Base-by-base conservation (phyloP, 92 coral and sea anemone species). In the Meandrina meandrites region DNA sequence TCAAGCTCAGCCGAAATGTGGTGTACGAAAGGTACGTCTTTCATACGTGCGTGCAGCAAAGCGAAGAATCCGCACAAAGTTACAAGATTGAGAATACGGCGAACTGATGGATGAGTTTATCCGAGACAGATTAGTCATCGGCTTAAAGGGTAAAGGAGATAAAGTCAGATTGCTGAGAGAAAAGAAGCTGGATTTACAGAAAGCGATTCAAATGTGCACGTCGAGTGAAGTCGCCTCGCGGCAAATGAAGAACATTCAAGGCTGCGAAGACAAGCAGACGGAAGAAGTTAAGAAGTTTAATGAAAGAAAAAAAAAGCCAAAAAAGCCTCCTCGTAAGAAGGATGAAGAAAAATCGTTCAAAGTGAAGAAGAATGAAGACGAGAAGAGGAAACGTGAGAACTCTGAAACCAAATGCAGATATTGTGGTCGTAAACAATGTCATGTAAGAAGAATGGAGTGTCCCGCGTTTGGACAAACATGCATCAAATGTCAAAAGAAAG, bases 21-120 rank as follows among this genome's bases (percentile, higher is more conserved):
- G 88, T 75, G 24, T 85, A 82, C 32, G 78, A 82, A 70, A 5
- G 81, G 42, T 75, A 76, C 48, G 84, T 89, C 57, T 93, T 89
- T 21, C 89, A 91, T 40, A 82, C 91, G 31, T 79, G 92, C 18
- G 50, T 79, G 62, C 92, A 91, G 89, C 72, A 71, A 45, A 84
- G 78, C 18, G 86, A 78, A 57, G 91, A 93, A 75, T 83, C 81
- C 18, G 79, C 91, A 12, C 84, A 90, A 58, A 84, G 78, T n/a
- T 92, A 93, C 89, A 51, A 31, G 86, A 60, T 82, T 91, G 96
- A 66, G 72, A 91, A n/a, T 94, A 89, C 81, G 88, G 87, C 21
- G 90, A 81, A 27, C 89, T 71, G 54, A 88, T 90, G 58, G 91
- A 79, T 78, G 87, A 90, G 32, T 80, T 94, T 69, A 85, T 90